phyloP scores from a whole-genome alignment of 1,140 invertebrate species.

The Drosophila melanogaster region DNA sequence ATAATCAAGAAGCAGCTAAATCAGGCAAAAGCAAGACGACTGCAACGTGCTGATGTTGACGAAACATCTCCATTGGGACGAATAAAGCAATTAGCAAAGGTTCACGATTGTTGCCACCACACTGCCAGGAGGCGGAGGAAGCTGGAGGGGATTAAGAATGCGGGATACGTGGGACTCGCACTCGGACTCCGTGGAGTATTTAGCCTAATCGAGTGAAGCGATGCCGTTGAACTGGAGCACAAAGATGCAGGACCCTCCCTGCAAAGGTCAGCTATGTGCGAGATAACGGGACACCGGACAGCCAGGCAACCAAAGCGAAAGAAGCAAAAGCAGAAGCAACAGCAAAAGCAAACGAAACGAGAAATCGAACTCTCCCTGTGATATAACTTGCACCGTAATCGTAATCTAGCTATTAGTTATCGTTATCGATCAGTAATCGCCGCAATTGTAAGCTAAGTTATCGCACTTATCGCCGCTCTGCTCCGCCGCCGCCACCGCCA shows the following conservation, averaged over 20 bases:
- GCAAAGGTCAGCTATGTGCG: constrained; percentile 52
- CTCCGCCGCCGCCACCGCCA: constrained; percentile 43
- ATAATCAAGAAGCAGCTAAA: constrained; percentile 76
- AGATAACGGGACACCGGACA: constrained; percentile 57
- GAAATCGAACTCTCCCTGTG: constrained; percentile 80
- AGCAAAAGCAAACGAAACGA: constrained; percentile 55
- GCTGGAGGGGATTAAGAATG: constrained; percentile 5
- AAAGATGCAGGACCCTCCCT: constrained; percentile 43
- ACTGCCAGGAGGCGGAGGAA: constrained; percentile 32
- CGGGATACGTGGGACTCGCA: constrained; percentile 60
- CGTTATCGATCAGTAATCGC: constrained; percentile 69
- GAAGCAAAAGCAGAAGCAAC: constrained; percentile 37
- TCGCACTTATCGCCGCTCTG: constrained; percentile 46
- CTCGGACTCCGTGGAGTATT: constrained; percentile 58
- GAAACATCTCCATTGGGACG: constrained; percentile 78
- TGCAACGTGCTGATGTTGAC: constrained; percentile 71
- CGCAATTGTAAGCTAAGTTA: constrained; percentile 57
- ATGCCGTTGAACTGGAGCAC: constrained; percentile 33
- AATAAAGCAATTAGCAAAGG: constrained; percentile 82
- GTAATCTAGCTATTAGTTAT: constrained; percentile 74
- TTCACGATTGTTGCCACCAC: constrained; percentile 33
- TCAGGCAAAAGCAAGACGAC: constrained; percentile 38
- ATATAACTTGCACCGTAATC: constrained; percentile 83
- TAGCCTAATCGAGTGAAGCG: constrained; percentile 69
- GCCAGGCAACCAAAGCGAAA: constrained; percentile 30